These are phyloP conservation scores for Capitella teleta DNA, from an alignment of 1,140 invertebrate species.

Conservation along the genomic window DNA sequence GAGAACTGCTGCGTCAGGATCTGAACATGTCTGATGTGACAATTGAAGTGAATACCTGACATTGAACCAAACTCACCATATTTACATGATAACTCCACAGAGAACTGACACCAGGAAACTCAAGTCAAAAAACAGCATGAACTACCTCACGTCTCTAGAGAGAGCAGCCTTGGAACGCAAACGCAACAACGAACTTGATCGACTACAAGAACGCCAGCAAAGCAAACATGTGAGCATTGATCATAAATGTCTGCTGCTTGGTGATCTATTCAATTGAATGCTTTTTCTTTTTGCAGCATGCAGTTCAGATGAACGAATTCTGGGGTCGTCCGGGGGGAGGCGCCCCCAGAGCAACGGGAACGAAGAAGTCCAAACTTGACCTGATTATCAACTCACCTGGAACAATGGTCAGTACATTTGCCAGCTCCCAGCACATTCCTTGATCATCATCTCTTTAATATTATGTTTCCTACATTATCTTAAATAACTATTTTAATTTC, in stretches of 20 bases:
- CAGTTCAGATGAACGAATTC: conserved; percentile 15
- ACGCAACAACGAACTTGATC: conserved; percentile 16
- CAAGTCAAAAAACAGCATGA: background rate
- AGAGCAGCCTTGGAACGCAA: conserved; percentile 18
- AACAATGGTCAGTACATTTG: too few species aligned
- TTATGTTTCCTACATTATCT: too few species aligned
- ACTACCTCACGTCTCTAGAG: conserved; percentile 11
- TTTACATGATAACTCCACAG: background rate
- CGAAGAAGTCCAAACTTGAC: conserved; percentile 21
- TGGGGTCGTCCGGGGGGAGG: conserved; percentile 23
- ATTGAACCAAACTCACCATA: background rate
- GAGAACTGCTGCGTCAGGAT: conserved; percentile 21
- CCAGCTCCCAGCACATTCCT: too few species aligned
- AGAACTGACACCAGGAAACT: background rate
- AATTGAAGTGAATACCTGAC: conserved; percentile 7
- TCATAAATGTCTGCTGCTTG: background rate
- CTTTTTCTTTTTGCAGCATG: conserved; percentile 17
- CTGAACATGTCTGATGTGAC: conserved; percentile 24
- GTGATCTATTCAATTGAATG: background rate
- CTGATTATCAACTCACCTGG: too few species aligned
- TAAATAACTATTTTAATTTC: too few species aligned
- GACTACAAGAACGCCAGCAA: conserved; percentile 21
- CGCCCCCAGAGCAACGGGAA: conserved; percentile 19
- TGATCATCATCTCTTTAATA: too few species aligned
- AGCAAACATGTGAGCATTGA: conserved; percentile 16